Evolutionary conservation across 2,888 invertebrate species (phyloP), one percentile per base, ranked within the genome.

Genomic region (Rhagonycha fulva): DNA sequence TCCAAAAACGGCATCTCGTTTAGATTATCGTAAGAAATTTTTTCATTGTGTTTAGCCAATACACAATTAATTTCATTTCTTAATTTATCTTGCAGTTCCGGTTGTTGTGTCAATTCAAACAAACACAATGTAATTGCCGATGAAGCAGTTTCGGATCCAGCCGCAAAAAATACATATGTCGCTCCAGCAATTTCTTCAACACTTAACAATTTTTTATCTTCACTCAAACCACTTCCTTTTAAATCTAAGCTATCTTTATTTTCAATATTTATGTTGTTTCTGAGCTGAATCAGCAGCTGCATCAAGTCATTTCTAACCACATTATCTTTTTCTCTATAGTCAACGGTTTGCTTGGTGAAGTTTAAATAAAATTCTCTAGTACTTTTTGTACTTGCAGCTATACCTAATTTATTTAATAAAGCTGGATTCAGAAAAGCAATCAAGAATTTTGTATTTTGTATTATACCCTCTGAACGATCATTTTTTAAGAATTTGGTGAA

Each of bases 1-100:
- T 89, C 88, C 74, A 90, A 79, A 81, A 89, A 91, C 0, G 84
- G 83, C 88, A 91, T 87, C 28, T 89, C 88, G 78, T 84, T 83
- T 73, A 90, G 79, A 1, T 88, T 85, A 9, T 90, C 89, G 78
- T 89, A 90, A 7, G 86, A 88, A 12, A 90, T 80, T 77, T 87
- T 79, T 0, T 87, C 87, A 5, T 87, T 82, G 70, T 89, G 83
- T 32, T 84, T 85, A 11, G 81, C 80, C 30, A 89, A 75, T 0
- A 88, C 87, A 0, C 75, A 79, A 1, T 84, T 80, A 4, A 90
- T 87, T 82, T 90, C 90, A 0, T 82, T 75, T 11, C 89, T 82
- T 0, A 88, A 76, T 68, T 84, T 88, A 1, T 86, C 83, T 78
- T 91, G 91, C 4, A 89, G 80, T 0, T 87, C 82, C 1, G 84